Conservation (phyloP, 1,140 invertebrate species). For the Lordiphosa clarofinis region DNA sequence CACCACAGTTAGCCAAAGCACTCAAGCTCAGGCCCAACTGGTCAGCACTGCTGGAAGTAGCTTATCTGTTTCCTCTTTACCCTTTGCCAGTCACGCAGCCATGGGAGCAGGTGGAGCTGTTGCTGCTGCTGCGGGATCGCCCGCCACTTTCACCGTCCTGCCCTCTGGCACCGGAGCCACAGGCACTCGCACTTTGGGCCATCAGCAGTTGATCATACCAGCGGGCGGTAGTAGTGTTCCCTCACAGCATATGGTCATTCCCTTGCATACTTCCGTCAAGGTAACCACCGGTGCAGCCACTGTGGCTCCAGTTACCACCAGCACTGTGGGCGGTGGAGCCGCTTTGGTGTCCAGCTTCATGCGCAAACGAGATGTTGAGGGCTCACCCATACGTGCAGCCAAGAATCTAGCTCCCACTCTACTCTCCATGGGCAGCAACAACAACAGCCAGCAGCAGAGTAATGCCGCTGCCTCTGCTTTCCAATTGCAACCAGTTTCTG, state of each 20-base stretch:
- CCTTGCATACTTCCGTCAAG: slow-evolving; percentile 74
- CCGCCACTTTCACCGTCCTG: slow-evolving; percentile 72
- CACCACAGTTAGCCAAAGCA: slow-evolving; percentile 68
- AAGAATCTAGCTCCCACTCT: slow-evolving; percentile 83
- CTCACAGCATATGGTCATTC: slow-evolving; percentile 75
- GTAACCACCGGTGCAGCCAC: slow-evolving; percentile 58
- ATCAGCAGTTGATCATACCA: slow-evolving; percentile 64
- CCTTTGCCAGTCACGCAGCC: slow-evolving; percentile 50
- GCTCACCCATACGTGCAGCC: slow-evolving; percentile 83
- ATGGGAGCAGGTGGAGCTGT: slow-evolving; percentile 16
- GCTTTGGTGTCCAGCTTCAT: slow-evolving; percentile 64
- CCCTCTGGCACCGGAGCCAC: slow-evolving; percentile 42
- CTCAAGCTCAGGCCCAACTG: slow-evolving; percentile 61
- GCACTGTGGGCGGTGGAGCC: slow-evolving; percentile 7
- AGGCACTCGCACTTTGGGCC: slow-evolving; percentile 58
- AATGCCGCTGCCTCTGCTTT: slow-evolving; percentile 55
- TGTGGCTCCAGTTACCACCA: slow-evolving; percentile 15
- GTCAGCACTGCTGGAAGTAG: slow-evolving; percentile 46
- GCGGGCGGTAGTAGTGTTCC: slow-evolving; percentile 23
- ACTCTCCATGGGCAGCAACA: slow-evolving; percentile 77
- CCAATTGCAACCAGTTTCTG: slow-evolving; percentile 63
- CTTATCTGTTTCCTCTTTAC: slow-evolving; percentile 67
- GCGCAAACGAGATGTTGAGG: slow-evolving; percentile 72
- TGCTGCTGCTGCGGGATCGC: slow-evolving; percentile 34
- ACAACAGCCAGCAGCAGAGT: slow-evolving; percentile 34